phyloP scores from a whole-genome alignment of 1,140 invertebrate genomes.

The Capitella teleta region DNA sequence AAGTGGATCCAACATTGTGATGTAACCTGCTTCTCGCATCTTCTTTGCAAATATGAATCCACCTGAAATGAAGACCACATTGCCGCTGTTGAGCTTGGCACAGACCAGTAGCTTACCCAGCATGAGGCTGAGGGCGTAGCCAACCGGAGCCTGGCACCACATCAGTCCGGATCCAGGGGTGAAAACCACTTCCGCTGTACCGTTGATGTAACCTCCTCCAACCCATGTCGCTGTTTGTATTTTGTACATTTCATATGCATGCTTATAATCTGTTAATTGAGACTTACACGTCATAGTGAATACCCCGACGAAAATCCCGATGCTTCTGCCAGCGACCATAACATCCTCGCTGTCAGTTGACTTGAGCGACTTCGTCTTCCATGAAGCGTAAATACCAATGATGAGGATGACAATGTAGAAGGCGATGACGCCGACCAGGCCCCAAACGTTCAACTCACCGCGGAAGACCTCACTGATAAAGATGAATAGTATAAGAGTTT shows the following conservation, averaged over 20 bases:
- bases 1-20: slow-evolving; percentile 97
- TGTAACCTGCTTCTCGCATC: slow-evolving; percentile 91
- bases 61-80: slow-evolving; percentile 56
- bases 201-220: slow-evolving; percentile 96
- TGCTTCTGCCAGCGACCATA: slow-evolving; percentile 90
- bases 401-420: slow-evolving; percentile 27
- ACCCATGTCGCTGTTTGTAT: slow-evolving; percentile 84
- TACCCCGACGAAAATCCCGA: slow-evolving; percentile 88
- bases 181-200: slow-evolving; percentile 91
- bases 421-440: slow-evolving; percentile 52
- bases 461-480: slow-evolving; percentile 32
- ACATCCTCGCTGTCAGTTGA: slow-evolving; percentile 41
- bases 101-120: slow-evolving; percentile 48
- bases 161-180: slow-evolving; percentile 63
- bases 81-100: background rate
- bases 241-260: background rate
- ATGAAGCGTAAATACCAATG: slow-evolving; percentile 21
- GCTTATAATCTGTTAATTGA: background rate
- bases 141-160: slow-evolving; percentile 95
- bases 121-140: slow-evolving; percentile 85
- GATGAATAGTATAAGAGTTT: slow-evolving; percentile 56
- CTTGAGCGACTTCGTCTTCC: slow-evolving; percentile 56
- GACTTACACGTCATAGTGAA: slow-evolving; percentile 91
- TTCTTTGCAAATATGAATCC: slow-evolving; percentile 97
- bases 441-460: slow-evolving; percentile 42